phyloP scores from a whole-genome alignment of 1,140 invertebrate genomes.

The Babylonia areolata region DNA sequence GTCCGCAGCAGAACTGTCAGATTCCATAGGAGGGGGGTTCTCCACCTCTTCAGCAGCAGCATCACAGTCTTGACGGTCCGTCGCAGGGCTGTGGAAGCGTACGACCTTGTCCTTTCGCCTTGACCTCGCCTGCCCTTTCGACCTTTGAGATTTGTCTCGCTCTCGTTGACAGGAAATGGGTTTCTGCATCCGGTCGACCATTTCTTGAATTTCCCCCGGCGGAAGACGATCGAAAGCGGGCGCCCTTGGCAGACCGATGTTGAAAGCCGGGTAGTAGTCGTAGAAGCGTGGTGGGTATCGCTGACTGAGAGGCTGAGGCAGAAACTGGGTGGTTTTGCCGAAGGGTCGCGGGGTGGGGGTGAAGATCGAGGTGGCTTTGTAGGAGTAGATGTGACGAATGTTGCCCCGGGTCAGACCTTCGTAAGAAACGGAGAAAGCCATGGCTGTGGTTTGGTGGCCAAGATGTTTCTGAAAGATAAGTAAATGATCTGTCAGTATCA shows the following conservation, averaged over 20 bases:
- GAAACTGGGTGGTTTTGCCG: constrained; percentile 25
- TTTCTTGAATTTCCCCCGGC: background rate
- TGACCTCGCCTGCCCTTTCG: background rate
- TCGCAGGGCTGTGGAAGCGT: background rate
- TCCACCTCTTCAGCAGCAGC: background rate
- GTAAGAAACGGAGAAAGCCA: constrained; percentile 50
- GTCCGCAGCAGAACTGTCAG: background rate
- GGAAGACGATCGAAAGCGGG: constrained; percentile 38
- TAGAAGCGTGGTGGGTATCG: constrained; percentile 27
- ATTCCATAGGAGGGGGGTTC: background rate
- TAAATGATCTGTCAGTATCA: too few relatives aligned
- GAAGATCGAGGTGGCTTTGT: constrained; percentile 24
- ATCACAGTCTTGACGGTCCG: background rate
- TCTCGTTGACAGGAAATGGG: constrained; percentile 25
- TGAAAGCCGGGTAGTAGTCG: constrained; percentile 42
- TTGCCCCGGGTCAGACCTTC: constrained; percentile 35
- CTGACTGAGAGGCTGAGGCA: background rate
- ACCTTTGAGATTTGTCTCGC: background rate
- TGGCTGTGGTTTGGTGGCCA: constrained; percentile 23
- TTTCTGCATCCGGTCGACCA: constrained; percentile 12
- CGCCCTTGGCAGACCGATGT: constrained; percentile 43
- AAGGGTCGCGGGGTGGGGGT: background rate
- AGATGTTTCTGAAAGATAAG: too few relatives aligned
- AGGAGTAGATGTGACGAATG: constrained; percentile 46
- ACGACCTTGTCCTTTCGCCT: constrained; percentile 20